Evolutionary conservation across 2,888 invertebrate species (phyloP), one percentile per base, ranked within the genome.

Genomic region (Drosophila buzzatii): DNA sequence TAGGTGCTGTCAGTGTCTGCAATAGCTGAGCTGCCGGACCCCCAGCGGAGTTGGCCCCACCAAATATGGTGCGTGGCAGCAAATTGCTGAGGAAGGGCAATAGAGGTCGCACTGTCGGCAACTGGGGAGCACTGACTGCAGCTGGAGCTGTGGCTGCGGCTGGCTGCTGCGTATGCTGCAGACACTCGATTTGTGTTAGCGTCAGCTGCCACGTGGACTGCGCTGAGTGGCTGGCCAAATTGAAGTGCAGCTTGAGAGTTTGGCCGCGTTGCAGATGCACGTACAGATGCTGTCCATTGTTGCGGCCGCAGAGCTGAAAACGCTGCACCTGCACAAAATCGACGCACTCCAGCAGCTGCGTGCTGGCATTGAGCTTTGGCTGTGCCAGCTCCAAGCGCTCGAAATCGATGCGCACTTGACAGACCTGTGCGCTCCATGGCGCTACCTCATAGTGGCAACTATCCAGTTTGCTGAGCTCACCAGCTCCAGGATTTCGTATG

Each of bases 161-260:
- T 31, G 56, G 18, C 31, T 56, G 61, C 39, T 53, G 39, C 9
- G 71, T 45, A 0, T 70, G 60, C 55, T 56, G 55, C n/a, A 92
- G 92, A 89, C 95, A 95, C 90, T 95, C 95, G n/a, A 95, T 86
- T 87, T 95, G 95, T 0, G 94, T 95, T 52, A 95, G 94, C 78
- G 95, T 94, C 77, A 95, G 93, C 90, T 94, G 94, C 96, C 95
- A 95, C 0, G 65, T 72, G 7, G 91, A 66, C 27, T 81, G 69
- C 3, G 83, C 12, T 60, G 67, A 94, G 92, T 14, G 93, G 89
- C 8, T 94, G 89, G 76, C 93, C 91, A 93, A 93, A 92, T 7
- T 93, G 93, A 10, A 94, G 92, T 12, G 94, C 93, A 93, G 94
- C 93, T 59, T 94, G 7, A 91, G 79, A 61, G 85, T 83, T 35